Percentiles rank a stretch among this genome's conserved stretches.
Conservation (phyloP, 2,797 vertebrate species). For the Decapterus maruadsi region DNA sequence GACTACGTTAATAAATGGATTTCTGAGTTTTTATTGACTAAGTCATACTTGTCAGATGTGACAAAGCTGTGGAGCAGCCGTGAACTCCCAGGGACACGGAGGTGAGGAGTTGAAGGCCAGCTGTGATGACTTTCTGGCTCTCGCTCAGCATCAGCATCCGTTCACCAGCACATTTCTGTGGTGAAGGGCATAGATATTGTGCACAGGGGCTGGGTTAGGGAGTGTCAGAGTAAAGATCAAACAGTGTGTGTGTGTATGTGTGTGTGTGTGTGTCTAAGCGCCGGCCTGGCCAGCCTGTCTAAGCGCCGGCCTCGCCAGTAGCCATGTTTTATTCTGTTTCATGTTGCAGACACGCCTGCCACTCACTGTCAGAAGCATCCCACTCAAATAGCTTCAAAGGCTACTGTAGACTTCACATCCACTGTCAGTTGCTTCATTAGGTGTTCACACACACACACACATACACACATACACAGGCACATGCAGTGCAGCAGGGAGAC, state of each 20-base stretch:
- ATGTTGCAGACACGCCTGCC: constrained; percentile 83
- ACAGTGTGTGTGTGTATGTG: constrained; percentile 53
- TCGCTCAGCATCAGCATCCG: constrained; percentile 60
- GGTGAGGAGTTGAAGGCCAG: constrained; percentile 73
- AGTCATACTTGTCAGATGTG: constrained; percentile 55
- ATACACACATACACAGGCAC: constrained; percentile 2
- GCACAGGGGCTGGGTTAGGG: constrained; percentile 53
- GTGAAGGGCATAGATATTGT: constrained; percentile 72
- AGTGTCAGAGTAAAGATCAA: constrained; percentile 77
- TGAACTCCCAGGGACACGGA: constrained; percentile 57
- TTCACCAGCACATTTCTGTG: constrained; percentile 55
- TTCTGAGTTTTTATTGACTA: constrained; percentile 35
- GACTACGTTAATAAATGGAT: not conserved
- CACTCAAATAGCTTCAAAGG: constrained; percentile 82
- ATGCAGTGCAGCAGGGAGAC: constrained; percentile 39
- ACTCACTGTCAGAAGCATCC: constrained; percentile 84
- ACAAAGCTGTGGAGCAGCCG: constrained; percentile 35
- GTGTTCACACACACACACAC: constrained; percentile 50
- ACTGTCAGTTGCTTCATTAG: constrained; percentile 69
- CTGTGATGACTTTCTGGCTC: constrained; percentile 66
- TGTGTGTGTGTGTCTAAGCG: constrained; percentile 40
- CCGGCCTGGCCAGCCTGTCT: constrained; percentile 71
- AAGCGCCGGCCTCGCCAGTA: constrained; percentile 70
- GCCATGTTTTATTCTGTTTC: constrained; percentile 88
- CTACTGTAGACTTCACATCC: constrained; percentile 60